Conservation (phyloP, 2,888 invertebrate species). For the Muscina levida region DNA sequence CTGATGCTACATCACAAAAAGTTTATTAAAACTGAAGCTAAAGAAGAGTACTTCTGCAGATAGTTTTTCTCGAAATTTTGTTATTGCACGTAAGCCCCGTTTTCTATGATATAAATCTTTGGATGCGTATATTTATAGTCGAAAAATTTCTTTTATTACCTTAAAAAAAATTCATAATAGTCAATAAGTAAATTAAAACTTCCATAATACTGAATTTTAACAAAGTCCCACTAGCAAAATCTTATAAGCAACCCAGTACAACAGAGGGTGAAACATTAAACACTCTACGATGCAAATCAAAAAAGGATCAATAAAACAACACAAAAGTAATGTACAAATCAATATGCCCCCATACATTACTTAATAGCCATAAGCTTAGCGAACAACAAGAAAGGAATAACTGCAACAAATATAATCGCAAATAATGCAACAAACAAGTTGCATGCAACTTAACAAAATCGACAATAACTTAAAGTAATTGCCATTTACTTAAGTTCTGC, state of each 20-base stretch:
- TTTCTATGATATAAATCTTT: too few species aligned
- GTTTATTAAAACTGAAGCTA: too few species aligned
- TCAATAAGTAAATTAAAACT: too few species aligned
- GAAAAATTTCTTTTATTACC: too few species aligned
- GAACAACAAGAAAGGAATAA: constrained; percentile 19
- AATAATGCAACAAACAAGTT: constrained; percentile 51
- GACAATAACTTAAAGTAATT: constrained; percentile 56
- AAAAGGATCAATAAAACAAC: constrained; percentile 49
- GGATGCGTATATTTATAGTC: too few species aligned
- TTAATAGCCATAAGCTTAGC: constrained; percentile 55
- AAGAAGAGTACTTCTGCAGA: too few species aligned
- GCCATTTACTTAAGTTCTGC: constrained; percentile 58
- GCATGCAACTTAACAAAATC: constrained; percentile 60
- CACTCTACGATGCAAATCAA: neutral
- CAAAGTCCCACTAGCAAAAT: constrained; percentile 38
- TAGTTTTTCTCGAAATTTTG: too few species aligned
- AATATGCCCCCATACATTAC: constrained; percentile 62
- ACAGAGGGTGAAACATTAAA: neutral
- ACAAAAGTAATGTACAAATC: constrained; percentile 50
- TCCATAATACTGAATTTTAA: constrained; percentile 27
- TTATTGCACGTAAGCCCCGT: too few species aligned
- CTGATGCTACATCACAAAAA: too few species aligned
- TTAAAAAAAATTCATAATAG: too few species aligned
- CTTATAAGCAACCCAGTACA: constrained; percentile 21
- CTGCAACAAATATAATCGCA: constrained; percentile 3